Percentiles rank a stretch among this genome's conserved stretches.
phyloP scores from a whole-genome alignment of 1,140 invertebrate species.

The Oncopeltus fasciatus region DNA sequence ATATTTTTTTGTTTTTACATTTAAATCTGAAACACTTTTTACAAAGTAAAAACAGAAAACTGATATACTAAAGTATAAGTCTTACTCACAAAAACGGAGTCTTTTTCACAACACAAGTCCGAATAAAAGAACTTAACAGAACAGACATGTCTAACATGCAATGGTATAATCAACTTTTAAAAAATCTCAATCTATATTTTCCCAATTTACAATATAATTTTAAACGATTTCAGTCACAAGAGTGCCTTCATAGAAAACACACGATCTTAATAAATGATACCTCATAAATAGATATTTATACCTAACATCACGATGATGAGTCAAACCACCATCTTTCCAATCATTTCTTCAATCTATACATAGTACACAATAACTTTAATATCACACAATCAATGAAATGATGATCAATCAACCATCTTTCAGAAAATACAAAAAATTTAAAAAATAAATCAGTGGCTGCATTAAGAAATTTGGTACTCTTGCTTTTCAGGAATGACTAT shows the following conservation, averaged over 20 bases:
- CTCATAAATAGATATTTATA: slow-evolving; percentile 9
- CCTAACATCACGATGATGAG: slow-evolving; percentile 12
- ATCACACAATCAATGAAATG: slow-evolving; percentile 3
- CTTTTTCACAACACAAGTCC: slow-evolving; percentile 21
- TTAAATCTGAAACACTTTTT: not conserved
- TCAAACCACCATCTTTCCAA: not conserved
- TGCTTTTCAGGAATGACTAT: too few relatives aligned
- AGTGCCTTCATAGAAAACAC: slow-evolving; percentile 16
- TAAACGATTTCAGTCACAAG: slow-evolving; percentile 5
- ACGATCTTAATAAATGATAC: not conserved
- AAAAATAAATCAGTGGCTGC: not conserved
- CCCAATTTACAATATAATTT: slow-evolving; percentile 9
- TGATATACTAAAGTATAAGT: slow-evolving; percentile 13
- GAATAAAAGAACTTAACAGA: slow-evolving; percentile 25
- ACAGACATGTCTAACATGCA: slow-evolving; percentile 28
- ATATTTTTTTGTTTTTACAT: not conserved
- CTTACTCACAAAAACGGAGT: slow-evolving; percentile 19
- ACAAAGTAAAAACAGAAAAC: slow-evolving; percentile 14
- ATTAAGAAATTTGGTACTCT: too few relatives aligned
- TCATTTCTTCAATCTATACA: not conserved
- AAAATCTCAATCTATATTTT: slow-evolving; percentile 3
- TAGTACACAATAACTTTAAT: slow-evolving; percentile 7
- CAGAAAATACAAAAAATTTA: not conserved
- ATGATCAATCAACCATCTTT: not conserved
- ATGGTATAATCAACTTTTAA: slow-evolving; percentile 11